A percentile compares a stretch with the other conserved stretches of the same genome.
phyloP scores from a whole-genome alignment of 2,797 vertebrate genomes.

The Odontamblyopus rebecca region DNA sequence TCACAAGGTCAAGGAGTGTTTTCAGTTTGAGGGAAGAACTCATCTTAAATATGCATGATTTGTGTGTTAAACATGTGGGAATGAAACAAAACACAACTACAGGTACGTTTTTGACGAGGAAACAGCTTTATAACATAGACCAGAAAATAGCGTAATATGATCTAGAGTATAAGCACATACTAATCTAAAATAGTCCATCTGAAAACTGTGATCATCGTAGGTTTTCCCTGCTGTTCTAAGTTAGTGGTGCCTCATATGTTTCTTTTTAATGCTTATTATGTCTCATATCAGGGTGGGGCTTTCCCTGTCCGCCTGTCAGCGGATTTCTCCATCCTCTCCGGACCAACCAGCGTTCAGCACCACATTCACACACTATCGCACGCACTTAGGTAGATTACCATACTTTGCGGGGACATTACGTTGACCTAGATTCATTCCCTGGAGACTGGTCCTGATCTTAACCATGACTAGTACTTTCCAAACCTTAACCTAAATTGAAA shows the following conservation, averaged over 20 bases:
- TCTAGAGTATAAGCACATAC: no score
- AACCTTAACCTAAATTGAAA: background rate
- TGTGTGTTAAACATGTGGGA: no score
- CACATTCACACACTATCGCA: slow-evolving; percentile 21
- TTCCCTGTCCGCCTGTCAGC: slow-evolving; percentile 49
- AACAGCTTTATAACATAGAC: no score
- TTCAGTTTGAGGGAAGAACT: no score
- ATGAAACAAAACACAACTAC: no score
- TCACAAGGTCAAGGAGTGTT: no score
- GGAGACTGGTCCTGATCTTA: no score
- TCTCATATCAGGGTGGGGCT: slow-evolving; percentile 60
- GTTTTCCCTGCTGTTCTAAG: background rate
- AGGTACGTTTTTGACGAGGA: no score
- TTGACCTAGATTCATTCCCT: no score
- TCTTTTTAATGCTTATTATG: slow-evolving; percentile 29
- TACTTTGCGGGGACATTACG: background rate
- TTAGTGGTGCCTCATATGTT: slow-evolving; percentile 19
- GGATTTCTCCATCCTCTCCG: slow-evolving; percentile 53
- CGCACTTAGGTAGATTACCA: background rate
- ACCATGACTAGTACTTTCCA: no score
- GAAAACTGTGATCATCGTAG: background rate
- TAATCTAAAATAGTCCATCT: background rate
- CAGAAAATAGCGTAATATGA: no score
- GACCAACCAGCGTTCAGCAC: slow-evolving; percentile 28
- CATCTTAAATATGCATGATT: no score